These are phyloP conservation scores for Dendrolimus pini DNA, from an alignment of 2,888 invertebrate species.

Conservation along the genomic window DNA sequence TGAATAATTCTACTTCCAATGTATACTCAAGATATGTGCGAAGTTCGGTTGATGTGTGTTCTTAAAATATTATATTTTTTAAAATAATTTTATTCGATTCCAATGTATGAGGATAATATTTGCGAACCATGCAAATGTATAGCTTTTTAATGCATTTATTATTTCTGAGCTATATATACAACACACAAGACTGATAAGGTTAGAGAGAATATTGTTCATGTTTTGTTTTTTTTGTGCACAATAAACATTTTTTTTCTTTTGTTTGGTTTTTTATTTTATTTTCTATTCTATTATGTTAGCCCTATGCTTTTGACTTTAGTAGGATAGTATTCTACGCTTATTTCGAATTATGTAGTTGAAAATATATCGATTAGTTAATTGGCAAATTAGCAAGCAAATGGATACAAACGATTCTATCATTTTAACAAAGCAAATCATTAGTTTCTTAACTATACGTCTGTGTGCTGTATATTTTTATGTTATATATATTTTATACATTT, in stretches of 20 bases:
- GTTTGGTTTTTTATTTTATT: conserved; percentile 58
- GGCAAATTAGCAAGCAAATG: conserved; percentile 51
- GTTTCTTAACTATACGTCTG: conserved; percentile 36
- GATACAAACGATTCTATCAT: conserved; percentile 24
- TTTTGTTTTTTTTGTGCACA: conserved; percentile 73
- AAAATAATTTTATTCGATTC: conserved; percentile 1
- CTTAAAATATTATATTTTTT: conserved; percentile 15
- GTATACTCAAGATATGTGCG: conserved; percentile 52
- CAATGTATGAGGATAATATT: conserved; percentile 2
- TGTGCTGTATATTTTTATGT: conserved; percentile 58
- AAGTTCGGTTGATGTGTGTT: conserved; percentile 36
- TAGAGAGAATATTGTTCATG: conserved; percentile 53
- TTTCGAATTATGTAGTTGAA: too few relatives aligned
- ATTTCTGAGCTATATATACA: conserved; percentile 70
- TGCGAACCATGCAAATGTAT: conserved; percentile 5
- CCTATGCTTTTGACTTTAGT: conserved; percentile 10
- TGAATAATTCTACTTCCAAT: conserved; percentile 1
- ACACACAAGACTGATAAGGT: conserved; percentile 74
- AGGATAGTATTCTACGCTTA: too few relatives aligned
- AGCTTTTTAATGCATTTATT: conserved; percentile 67
- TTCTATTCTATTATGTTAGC: conserved; percentile 20
- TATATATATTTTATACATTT: conserved; percentile 15
- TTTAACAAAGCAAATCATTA: conserved; percentile 6
- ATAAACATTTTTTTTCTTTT: conserved; percentile 66
- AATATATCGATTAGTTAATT: neutral